Evolutionary conservation across 2,113 vertebrate species (phyloP).

Genomic region (Lathamus discolor): DNA sequence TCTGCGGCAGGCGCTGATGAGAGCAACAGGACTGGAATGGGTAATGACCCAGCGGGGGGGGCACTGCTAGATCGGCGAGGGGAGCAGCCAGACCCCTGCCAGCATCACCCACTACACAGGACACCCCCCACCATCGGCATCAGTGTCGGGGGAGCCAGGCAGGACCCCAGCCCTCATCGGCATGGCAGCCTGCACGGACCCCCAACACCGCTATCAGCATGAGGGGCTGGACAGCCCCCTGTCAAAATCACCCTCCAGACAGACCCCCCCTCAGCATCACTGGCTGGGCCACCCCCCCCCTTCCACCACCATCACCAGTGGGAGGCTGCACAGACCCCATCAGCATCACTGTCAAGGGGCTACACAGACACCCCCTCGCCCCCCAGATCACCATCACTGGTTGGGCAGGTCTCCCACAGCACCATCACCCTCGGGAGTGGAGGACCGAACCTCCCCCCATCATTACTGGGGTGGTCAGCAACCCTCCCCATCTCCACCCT

Average conservation of each 20-base stretch:
- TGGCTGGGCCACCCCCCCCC: neutral
- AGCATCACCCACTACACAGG: neutral
- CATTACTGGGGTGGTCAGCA: neutral
- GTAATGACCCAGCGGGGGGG: conserved; percentile 44
- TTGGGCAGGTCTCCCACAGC: neutral
- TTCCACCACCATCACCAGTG: neutral
- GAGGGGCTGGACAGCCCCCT: neutral
- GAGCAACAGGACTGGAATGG: conserved; percentile 53
- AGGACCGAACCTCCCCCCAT: neutral
- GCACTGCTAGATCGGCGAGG: neutral
- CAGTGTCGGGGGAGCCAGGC: neutral
- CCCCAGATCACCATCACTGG: neutral
- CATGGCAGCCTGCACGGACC: neutral
- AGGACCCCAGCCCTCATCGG: neutral
- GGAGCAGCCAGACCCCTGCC: conserved; percentile 32
- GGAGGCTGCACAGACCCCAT: neutral
- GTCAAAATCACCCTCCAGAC: neutral
- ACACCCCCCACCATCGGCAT: neutral
- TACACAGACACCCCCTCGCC: neutral
- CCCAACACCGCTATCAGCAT: neutral
- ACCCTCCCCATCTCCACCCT: neutral
- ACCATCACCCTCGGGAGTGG: neutral
- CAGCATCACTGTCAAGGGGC: neutral
- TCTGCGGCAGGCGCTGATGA: conserved; percentile 46
- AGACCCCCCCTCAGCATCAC: neutral